These are phyloP conservation scores for Seriola aureovittata DNA, from an alignment of 2,113 vertebrate species.

Conservation along the genomic window DNA sequence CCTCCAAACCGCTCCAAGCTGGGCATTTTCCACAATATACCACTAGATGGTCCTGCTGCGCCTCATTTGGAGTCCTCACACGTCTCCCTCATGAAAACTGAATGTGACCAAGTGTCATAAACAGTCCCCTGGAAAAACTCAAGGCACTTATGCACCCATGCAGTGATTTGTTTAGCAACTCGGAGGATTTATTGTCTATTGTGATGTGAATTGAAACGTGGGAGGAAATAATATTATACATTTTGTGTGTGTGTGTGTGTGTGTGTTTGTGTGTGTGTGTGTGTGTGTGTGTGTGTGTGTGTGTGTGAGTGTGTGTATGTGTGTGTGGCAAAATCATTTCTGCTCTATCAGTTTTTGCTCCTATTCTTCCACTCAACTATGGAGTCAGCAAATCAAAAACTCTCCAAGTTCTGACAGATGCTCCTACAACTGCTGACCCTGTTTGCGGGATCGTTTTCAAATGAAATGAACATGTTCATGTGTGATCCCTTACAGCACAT, in stretches of 20 bases:
- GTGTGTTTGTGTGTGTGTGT: too few species aligned
- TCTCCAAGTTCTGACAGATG: neutral
- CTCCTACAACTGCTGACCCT: neutral
- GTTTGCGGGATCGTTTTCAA: neutral
- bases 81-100: neutral
- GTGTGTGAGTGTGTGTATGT: neutral
- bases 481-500: too few species aligned
- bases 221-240: too few species aligned
- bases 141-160: neutral
- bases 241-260: too few species aligned
- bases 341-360: too few species aligned
- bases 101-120: neutral
- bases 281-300: neutral
- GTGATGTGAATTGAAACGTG: too few species aligned
- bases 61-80: neutral
- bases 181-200: too few species aligned
- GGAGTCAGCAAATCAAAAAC: too few species aligned
- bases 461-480: neutral
- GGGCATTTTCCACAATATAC: neutral
- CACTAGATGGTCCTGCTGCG: conserved; percentile 47
- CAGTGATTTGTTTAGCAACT: neutral
- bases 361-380: too few species aligned
- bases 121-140: neutral
- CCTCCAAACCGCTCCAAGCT: neutral
- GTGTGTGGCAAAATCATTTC: too few species aligned